Conservation (phyloP, 2,797 vertebrate species). For the Ctenopoma multispine region DNA sequence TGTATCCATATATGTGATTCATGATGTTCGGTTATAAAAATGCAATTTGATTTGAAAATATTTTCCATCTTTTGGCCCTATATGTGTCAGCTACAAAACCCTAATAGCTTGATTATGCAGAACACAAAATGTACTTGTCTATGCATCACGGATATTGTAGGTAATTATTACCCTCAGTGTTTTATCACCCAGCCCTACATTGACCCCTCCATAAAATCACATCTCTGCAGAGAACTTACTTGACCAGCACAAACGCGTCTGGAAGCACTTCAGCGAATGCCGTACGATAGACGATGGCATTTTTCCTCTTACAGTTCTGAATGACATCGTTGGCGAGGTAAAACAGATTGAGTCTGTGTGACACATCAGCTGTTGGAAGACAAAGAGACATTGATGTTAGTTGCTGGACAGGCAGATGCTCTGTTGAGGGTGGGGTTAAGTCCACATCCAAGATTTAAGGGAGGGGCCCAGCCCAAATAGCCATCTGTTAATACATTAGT, state of each 20-base stretch:
- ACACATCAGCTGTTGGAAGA: slow-evolving; percentile 84
- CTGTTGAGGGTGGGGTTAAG: not conserved
- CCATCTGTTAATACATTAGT: not conserved
- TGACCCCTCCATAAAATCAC: not conserved
- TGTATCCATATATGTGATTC: no score
- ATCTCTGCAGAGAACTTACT: slow-evolving; percentile 83
- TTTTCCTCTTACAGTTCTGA: slow-evolving; percentile 97
- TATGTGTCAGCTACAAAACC: no score
- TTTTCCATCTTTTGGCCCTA: no score
- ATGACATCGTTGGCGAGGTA: slow-evolving; percentile 98
- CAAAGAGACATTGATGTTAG: slow-evolving; percentile 15
- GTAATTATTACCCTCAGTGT: not conserved
- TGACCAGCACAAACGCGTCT: slow-evolving; percentile 90
- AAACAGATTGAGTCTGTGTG: slow-evolving; percentile 94
- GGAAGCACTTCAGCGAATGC: slow-evolving; percentile 94
- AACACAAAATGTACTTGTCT: no score
- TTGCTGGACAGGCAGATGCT: not conserved
- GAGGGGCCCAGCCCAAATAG: not conserved
- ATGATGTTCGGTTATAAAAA: no score
- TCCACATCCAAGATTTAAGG: no score
- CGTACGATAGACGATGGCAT: slow-evolving; percentile 93
- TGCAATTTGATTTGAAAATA: no score
- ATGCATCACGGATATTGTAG: no score
- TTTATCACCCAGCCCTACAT: not conserved
- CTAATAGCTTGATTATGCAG: no score